phyloP scores from a whole-genome alignment of 2,797 vertebrate species.

The Trachurus trachurus region DNA sequence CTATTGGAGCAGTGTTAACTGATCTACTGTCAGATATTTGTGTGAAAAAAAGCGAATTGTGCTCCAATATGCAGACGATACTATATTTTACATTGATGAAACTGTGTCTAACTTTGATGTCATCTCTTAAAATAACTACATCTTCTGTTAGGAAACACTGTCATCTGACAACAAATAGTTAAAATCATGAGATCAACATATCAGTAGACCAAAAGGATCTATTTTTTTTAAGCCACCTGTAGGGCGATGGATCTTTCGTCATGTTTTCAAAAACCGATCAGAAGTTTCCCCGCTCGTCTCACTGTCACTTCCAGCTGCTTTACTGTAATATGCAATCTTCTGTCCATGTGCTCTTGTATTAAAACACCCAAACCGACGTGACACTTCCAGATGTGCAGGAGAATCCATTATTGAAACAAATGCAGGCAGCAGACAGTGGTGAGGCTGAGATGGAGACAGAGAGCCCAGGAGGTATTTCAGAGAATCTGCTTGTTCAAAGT shows the following conservation, averaged over 20 bases:
- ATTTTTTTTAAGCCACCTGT: not conserved
- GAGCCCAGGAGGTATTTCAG: conserved; percentile 86
- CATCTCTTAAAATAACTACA: not conserved
- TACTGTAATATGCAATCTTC: conserved; percentile 4
- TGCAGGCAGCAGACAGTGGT: conserved; percentile 79
- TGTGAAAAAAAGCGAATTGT: not conserved
- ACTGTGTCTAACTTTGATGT: not conserved
- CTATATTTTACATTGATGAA: not conserved
- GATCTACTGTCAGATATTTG: not conserved
- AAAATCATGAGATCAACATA: not conserved
- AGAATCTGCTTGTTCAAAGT: conserved; percentile 61
- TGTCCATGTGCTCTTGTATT: conserved; percentile 41
- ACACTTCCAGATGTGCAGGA: conserved; percentile 87
- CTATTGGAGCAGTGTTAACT: not conserved
- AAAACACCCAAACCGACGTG: conserved; percentile 69
- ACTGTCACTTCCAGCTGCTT: conserved; percentile 21
- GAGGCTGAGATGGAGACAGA: conserved; percentile 79
- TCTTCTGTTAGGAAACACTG: not conserved
- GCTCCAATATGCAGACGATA: conserved; percentile 15
- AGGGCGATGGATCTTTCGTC: not conserved
- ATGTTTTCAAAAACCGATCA: not conserved
- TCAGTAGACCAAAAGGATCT: not conserved
- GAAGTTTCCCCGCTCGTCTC: conserved; percentile 4
- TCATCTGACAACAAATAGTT: not conserved
- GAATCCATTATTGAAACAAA: conserved; percentile 83